Conservation (phyloP, 2,797 vertebrate species). For the Danio aesculapii region DNA sequence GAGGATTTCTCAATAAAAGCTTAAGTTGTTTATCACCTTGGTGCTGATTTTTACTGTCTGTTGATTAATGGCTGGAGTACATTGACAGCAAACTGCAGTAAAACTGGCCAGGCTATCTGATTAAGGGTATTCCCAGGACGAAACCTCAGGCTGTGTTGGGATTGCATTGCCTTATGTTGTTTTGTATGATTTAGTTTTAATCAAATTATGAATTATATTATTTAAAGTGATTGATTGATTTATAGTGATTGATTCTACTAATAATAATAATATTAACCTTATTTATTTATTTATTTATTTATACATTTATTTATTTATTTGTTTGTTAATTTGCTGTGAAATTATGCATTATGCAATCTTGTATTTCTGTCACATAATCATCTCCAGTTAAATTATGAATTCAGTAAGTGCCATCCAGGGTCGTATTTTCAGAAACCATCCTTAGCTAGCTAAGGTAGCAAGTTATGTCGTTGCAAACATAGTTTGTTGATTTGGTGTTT, state of each 20-base stretch:
- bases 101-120: background rate
- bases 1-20: slow-evolving; percentile 5
- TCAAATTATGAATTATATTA: background rate
- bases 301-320: background rate
- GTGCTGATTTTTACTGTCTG: slow-evolving; percentile 21
- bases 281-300: too few relatives aligned
- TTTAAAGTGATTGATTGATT: background rate
- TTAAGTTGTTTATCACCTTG: slow-evolving; percentile 1
- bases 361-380: background rate
- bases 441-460: too few relatives aligned
- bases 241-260: too few relatives aligned
- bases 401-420: background rate
- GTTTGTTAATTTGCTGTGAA: background rate
- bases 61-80: background rate
- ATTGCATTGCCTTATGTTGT: background rate
- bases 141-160: background rate
- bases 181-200: background rate
- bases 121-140: background rate
- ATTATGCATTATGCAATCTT: background rate
- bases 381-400: background rate
- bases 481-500: too few relatives aligned
- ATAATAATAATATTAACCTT: too few relatives aligned
- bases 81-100: slow-evolving; percentile 3
- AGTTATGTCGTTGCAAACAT: too few relatives aligned
- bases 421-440: too few relatives aligned